Evolutionary conservation across 2,888 invertebrate genomes (phyloP).

Genomic region (Bombylius discolor): DNA sequence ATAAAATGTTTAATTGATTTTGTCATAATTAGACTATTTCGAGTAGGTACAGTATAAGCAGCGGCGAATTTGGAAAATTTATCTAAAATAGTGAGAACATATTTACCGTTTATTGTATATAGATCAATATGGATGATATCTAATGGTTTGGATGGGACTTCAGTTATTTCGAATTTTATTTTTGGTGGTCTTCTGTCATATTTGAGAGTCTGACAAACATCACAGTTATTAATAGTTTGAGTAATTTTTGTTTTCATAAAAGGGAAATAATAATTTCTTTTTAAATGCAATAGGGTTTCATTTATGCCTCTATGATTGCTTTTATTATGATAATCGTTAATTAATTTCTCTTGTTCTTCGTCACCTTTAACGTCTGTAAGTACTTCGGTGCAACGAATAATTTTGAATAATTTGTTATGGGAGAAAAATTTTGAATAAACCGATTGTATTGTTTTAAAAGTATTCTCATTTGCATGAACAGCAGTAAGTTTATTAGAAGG

Average conservation of each 20-base stretch:
- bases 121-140: conserved; percentile 13
- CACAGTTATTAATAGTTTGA: conserved; percentile 6
- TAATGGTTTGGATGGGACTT: conserved; percentile 12
- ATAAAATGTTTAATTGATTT: conserved; percentile 4
- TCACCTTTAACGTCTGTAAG: not conserved
- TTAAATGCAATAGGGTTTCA: conserved; percentile 5
- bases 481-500: conserved; percentile 10
- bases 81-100: conserved; percentile 8
- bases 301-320: conserved; percentile 10
- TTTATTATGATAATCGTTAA: conserved; percentile 1
- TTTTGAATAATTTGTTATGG: conserved; percentile 4
- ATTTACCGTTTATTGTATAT: conserved; percentile 9
- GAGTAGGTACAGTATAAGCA: conserved; percentile 2
- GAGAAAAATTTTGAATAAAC: conserved; percentile 11
- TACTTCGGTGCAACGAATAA: conserved; percentile 4
- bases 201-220: conserved; percentile 8
- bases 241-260: conserved; percentile 10
- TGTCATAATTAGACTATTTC: conserved; percentile 6
- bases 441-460: conserved; percentile 9
- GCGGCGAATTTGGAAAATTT: conserved; percentile 10
- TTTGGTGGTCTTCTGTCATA: conserved; percentile 14
- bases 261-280: conserved; percentile 8
- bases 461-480: conserved; percentile 8
- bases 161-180: conserved; percentile 11
- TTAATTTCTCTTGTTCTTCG: conserved; percentile 5